phyloP scores from a whole-genome alignment of 2,888 invertebrate species.

The Hyposoter didymator region DNA sequence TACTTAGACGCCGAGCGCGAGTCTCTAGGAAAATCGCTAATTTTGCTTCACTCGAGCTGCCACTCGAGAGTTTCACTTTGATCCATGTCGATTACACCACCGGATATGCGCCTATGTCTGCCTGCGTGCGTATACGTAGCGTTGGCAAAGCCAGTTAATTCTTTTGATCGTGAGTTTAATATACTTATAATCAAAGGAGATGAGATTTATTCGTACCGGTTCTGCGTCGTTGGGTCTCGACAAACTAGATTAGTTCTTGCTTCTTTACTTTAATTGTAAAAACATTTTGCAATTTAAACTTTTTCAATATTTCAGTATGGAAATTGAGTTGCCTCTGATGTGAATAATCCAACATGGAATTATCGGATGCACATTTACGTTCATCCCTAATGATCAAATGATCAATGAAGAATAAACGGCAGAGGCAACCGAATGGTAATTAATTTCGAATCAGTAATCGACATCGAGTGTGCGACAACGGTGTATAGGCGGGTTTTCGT shows the following conservation, averaged over 20 bases:
- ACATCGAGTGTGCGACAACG: slow-evolving; percentile 35
- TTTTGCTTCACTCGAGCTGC: slow-evolving; percentile 31
- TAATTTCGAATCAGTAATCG: slow-evolving; percentile 66
- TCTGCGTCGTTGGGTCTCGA: background rate
- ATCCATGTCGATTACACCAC: slow-evolving; percentile 25
- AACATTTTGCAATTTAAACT: background rate
- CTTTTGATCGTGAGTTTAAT: background rate
- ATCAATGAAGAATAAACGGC: slow-evolving; percentile 39
- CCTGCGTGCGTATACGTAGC: slow-evolving; percentile 12
- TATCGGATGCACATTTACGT: background rate
- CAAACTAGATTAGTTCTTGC: background rate
- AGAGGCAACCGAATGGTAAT: slow-evolving; percentile 44
- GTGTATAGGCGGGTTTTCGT: slow-evolving; percentile 6
- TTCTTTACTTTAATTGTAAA: background rate
- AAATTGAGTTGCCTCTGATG: background rate
- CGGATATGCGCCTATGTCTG: background rate
- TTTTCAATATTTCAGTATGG: background rate
- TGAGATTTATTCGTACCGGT: background rate
- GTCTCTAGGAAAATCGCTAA: slow-evolving; percentile 31
- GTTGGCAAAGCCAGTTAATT: slow-evolving; percentile 2
- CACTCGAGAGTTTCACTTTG: slow-evolving; percentile 48
- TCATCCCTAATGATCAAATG: slow-evolving; percentile 59
- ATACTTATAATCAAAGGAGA: slow-evolving; percentile 22
- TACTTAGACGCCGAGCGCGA: slow-evolving; percentile 11
- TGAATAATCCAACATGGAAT: background rate